Percentiles rank a stretch among this genome's conserved stretches.
Evolutionary conservation across 2,113 vertebrate genomes (phyloP).

Genomic region (Phoxinus phoxinus): DNA sequence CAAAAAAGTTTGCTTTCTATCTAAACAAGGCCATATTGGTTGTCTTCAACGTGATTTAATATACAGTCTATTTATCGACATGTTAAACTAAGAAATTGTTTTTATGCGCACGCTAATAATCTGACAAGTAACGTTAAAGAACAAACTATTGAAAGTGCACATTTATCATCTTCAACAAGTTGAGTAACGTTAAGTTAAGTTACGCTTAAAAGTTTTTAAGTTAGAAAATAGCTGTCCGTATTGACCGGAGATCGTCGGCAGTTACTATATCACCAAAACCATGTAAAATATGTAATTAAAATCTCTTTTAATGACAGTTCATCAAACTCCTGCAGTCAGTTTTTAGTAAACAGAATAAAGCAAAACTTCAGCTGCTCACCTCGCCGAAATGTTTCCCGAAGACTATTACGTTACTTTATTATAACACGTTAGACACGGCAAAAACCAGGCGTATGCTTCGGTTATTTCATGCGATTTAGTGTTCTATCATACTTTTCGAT

Average conservation of each 20-base stretch:
- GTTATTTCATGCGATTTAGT: conserved; percentile 4
- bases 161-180: neutral
- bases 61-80: neutral
- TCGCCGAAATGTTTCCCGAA: neutral
- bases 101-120: neutral
- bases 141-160: neutral
- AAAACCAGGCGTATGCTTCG: neutral
- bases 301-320: neutral
- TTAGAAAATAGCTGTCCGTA: neutral
- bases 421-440: neutral
- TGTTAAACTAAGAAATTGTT: neutral
- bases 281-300: neutral
- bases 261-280: neutral
- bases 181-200: neutral
- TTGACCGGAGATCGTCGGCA: neutral
- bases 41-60: neutral
- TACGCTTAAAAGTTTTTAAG: neutral
- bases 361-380: conserved; percentile 31
- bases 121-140: neutral
- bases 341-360: conserved; percentile 28
- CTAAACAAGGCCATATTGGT: neutral
- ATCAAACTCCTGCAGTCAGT: conserved; percentile 33
- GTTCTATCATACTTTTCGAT: conserved; percentile 39
- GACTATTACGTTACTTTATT: neutral
- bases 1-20: neutral